These are phyloP conservation scores for Pelosia muscerda DNA, from an alignment of 2,888 invertebrate species.

Conservation along the genomic window DNA sequence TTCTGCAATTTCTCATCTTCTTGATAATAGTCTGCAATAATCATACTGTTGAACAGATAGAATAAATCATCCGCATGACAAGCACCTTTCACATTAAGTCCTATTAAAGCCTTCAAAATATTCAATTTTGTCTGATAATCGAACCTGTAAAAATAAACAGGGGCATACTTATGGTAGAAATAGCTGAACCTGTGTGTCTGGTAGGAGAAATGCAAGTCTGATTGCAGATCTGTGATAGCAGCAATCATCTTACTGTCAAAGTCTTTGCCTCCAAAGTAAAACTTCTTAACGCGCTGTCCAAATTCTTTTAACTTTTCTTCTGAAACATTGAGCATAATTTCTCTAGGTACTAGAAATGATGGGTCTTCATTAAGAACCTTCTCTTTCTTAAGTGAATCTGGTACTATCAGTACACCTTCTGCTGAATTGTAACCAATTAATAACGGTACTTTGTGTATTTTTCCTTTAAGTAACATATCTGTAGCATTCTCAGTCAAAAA, in stretches of 20 bases:
- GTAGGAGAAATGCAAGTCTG: conserved; percentile 64
- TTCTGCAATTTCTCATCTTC: conserved; percentile 61
- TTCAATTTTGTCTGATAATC: conserved; percentile 70
- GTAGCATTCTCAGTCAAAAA: conserved; percentile 65
- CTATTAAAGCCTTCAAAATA: conserved; percentile 58
- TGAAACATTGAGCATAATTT: conserved; percentile 55
- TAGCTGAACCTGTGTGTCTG: conserved; percentile 64
- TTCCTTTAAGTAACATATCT: conserved; percentile 56
- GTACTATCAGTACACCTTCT: conserved; percentile 64
- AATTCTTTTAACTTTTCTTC: conserved; percentile 54
- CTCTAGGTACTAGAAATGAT: conserved; percentile 62
- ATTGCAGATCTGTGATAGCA: conserved; percentile 56
- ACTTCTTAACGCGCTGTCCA: conserved; percentile 62
- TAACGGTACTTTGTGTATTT: conserved; percentile 62
- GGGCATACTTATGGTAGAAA: conserved; percentile 54
- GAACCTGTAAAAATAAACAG: conserved; percentile 68
- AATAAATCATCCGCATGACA: conserved; percentile 82
- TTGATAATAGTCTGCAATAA: conserved; percentile 66
- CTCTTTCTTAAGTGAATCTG: conserved; percentile 54
- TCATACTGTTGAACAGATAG: conserved; percentile 74
- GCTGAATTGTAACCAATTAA: conserved; percentile 69
- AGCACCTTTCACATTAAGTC: conserved; percentile 65
- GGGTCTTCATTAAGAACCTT: conserved; percentile 58
- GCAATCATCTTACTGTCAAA: conserved; percentile 51
- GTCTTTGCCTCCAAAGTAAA: conserved; percentile 60